Conservation (phyloP, 2,888 invertebrate genomes). For the Esperia sulphurella region DNA sequence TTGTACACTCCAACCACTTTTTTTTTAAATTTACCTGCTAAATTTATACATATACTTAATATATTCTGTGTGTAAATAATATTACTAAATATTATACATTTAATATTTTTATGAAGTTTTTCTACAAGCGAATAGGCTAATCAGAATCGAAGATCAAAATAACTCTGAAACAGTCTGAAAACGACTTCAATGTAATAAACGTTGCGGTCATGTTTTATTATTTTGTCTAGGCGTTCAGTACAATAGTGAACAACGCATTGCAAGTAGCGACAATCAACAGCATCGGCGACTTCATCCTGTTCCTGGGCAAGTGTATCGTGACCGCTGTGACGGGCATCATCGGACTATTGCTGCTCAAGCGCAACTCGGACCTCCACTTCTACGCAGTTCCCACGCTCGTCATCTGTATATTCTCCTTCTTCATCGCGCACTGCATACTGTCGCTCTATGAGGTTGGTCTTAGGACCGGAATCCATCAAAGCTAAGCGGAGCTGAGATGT, state of each 20-base stretch:
- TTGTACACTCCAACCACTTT: no score
- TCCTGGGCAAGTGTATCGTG: conserved; percentile 89
- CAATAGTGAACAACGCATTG: conserved; percentile 88
- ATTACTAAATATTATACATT: no score
- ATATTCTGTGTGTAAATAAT: no score
- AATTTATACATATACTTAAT: no score
- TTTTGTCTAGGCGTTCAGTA: conserved; percentile 87
- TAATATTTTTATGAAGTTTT: no score
- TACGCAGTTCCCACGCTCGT: conserved; percentile 92
- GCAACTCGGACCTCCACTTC: conserved; percentile 86
- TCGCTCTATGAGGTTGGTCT: conserved; percentile 92
- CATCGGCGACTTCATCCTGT: conserved; percentile 94
- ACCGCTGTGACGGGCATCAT: conserved; percentile 89
- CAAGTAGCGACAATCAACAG: conserved; percentile 96
- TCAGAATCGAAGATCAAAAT: no score
- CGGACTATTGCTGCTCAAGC: conserved; percentile 87
- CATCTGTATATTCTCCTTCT: conserved; percentile 91
- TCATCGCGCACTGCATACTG: conserved; percentile 95
- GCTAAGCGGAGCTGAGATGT: no score
- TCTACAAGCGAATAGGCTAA: no score
- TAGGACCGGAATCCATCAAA: no score
- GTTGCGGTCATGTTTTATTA: not conserved
- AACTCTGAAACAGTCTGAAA: no score
- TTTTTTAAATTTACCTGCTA: no score
- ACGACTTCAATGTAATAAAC: no score